Percentiles rank a stretch among this genome's conserved stretches.
Evolutionary conservation across 2,113 vertebrate genomes (phyloP).

Genomic region (Coryphaenoides rupestris): DNA sequence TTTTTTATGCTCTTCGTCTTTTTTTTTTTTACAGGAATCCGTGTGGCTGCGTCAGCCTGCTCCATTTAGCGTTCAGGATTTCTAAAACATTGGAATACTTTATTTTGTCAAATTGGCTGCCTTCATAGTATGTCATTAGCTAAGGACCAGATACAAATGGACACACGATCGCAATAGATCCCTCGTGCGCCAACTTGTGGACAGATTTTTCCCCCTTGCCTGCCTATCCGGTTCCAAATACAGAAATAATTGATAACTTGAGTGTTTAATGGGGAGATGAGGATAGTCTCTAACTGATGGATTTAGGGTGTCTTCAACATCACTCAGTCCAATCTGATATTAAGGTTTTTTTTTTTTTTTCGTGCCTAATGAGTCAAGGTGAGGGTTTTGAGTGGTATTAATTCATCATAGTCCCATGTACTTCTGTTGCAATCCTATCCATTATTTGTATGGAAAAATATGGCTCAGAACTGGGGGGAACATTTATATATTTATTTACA

Average conservation of each 20-base stretch:
- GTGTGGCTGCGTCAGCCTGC: too few relatives aligned
- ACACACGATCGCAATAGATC: neutral
- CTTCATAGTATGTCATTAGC: neutral
- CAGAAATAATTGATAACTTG: neutral
- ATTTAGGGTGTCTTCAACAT: neutral
- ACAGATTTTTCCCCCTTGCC: neutral
- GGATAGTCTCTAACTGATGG: neutral
- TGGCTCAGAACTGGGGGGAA: too few relatives aligned
- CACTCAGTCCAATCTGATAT: neutral
- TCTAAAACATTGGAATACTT: neutral
- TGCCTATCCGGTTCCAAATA: conserved; percentile 2
- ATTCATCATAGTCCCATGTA: neutral
- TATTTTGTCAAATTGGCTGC: neutral
- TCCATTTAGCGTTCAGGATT: too few relatives aligned
- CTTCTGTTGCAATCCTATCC: neutral
- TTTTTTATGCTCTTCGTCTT: neutral
- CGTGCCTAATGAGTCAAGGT: neutral
- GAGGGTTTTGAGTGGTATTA: neutral
- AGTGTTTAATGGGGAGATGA: neutral
- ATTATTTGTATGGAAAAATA: neutral
- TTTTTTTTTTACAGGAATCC: neutral
- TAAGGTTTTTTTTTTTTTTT: neutral
- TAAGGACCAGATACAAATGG: neutral
- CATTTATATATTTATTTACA: too few relatives aligned
- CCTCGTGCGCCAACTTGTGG: neutral